A percentile compares a stretch with the other conserved stretches of the same genome.
phyloP scores from a whole-genome alignment of 1,140 invertebrate genomes.

The Bombus vancouverensis region DNA sequence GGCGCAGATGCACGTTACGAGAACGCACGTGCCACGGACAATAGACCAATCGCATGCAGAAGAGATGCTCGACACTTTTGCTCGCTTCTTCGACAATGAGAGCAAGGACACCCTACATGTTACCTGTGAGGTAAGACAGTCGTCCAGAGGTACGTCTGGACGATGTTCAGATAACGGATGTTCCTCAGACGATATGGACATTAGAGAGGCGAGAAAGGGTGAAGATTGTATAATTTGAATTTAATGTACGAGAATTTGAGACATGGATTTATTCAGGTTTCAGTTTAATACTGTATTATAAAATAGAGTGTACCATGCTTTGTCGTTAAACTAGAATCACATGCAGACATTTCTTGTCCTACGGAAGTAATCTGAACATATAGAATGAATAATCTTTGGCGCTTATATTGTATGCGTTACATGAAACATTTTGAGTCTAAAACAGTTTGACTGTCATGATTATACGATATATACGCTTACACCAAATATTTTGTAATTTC shows the following conservation, averaged over 20 bases:
- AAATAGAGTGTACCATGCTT: background rate
- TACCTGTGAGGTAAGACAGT: background rate
- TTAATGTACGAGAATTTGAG: background rate
- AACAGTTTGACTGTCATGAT: background rate
- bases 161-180: background rate
- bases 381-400: too few relatives aligned
- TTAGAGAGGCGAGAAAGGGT: background rate
- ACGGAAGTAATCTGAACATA: background rate
- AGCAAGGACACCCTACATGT: background rate
- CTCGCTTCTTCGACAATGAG: conserved; percentile 19
- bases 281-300: background rate
- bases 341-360: background rate
- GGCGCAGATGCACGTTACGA: conserved; percentile 49
- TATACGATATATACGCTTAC: too few relatives aligned
- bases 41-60: conserved; percentile 39
- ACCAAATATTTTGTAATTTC: too few relatives aligned
- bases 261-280: background rate
- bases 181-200: background rate
- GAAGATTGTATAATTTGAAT: background rate
- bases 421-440: background rate
- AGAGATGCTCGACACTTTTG: background rate
- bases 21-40: conserved; percentile 53
- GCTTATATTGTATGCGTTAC: background rate
- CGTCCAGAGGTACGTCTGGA: background rate
- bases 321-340: background rate